Conservation (phyloP, 1,140 invertebrate species). For the Hypsibius dujardini region DNA sequence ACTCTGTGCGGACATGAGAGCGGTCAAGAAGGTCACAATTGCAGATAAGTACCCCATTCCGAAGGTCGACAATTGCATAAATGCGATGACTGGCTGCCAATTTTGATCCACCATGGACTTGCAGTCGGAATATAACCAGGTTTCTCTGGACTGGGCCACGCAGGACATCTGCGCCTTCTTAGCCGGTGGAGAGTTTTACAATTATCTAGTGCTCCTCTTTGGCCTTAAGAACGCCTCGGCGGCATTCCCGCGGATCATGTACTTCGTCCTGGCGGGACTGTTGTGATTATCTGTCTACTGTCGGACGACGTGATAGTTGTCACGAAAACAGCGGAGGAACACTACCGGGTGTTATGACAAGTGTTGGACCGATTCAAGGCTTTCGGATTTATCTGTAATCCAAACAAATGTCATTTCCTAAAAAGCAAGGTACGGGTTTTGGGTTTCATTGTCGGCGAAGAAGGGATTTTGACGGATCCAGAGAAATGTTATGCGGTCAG, state of each 20-base stretch:
- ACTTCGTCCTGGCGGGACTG: neutral
- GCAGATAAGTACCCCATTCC: neutral
- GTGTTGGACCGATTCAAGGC: too few species aligned
- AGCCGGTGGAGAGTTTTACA: neutral
- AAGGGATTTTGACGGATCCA: too few species aligned
- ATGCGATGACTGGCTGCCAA: neutral
- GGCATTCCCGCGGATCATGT: neutral
- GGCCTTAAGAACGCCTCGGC: neutral
- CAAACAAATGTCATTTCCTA: too few species aligned
- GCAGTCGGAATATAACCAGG: neutral
- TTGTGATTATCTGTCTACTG: neutral
- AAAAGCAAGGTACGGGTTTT: too few species aligned
- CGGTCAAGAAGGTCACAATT: neutral
- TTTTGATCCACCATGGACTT: neutral
- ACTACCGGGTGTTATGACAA: too few species aligned
- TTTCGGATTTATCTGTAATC: too few species aligned
- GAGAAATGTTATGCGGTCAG: too few species aligned
- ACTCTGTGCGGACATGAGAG: neutral
- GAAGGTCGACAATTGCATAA: neutral
- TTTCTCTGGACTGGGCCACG: neutral
- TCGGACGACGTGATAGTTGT: too few species aligned
- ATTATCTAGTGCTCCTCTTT: neutral
- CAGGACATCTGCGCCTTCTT: neutral
- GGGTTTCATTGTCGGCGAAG: too few species aligned
- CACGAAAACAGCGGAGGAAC: too few species aligned